These are phyloP conservation scores for Platichthys stellatus DNA, from an alignment of 2,113 vertebrate species.

Conservation along the genomic window DNA sequence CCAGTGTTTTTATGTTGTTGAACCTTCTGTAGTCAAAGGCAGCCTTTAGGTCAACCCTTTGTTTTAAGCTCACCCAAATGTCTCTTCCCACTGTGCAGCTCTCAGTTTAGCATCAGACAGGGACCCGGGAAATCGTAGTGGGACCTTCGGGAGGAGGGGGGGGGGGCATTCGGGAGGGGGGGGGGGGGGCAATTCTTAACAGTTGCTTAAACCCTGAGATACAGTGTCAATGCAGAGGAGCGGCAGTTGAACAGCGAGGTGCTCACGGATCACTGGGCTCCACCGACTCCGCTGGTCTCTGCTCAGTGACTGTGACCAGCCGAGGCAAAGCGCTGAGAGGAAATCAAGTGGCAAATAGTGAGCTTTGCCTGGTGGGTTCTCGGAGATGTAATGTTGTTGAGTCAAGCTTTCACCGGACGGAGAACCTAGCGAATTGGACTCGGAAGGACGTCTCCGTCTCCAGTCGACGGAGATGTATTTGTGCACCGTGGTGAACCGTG, in stretches of 20 bases:
- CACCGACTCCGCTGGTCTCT: not conserved
- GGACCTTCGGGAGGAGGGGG: not conserved
- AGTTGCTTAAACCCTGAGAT: not conserved
- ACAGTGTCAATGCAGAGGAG: not conserved
- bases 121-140: not conserved
- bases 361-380: not conserved
- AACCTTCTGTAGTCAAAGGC: too few species aligned
- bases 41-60: not conserved
- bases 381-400: not conserved
- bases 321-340: not conserved
- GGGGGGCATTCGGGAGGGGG: too few species aligned
- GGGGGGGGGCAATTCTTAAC: not conserved
- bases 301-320: slow-evolving; percentile 12
- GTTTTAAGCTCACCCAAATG: not conserved
- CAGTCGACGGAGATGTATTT: not conserved
- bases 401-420: not conserved
- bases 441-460: not conserved
- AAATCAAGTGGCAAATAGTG: slow-evolving; percentile 5
- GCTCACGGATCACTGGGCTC: not conserved
- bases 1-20: too few species aligned
- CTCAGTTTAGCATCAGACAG: not conserved
- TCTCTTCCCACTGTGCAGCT: too few species aligned
- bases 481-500: too few species aligned
- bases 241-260: not conserved
- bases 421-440: not conserved